Conservation (phyloP, 1,140 invertebrate species). For the Anagrus nilaparvatae region DNA sequence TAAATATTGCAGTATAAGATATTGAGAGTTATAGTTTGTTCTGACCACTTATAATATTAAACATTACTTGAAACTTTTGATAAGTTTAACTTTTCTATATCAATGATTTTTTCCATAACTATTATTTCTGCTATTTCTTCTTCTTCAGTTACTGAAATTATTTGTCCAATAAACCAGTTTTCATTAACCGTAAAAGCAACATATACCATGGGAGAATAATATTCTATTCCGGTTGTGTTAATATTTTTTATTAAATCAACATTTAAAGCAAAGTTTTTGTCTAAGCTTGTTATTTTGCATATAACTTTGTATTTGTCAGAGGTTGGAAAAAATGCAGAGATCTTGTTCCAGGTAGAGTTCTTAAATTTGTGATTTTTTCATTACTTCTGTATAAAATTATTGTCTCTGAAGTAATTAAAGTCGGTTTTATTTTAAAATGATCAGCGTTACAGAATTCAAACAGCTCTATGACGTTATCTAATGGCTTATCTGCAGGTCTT, state of each 20-base stretch:
- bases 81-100: too few relatives aligned
- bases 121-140: not conserved
- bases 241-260: not conserved
- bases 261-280: not conserved
- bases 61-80: too few relatives aligned
- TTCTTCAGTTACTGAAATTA: not conserved
- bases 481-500: slow-evolving; percentile 11
- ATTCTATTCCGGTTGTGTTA: not conserved
- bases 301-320: too few relatives aligned
- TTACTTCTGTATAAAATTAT: not conserved
- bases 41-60: too few relatives aligned
- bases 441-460: slow-evolving; percentile 8
- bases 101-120: too few relatives aligned
- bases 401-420: not conserved
- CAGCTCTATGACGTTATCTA: slow-evolving; percentile 4
- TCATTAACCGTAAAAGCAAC: too few relatives aligned
- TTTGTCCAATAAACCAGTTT: too few relatives aligned
- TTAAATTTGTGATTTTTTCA: not conserved
- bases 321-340: not conserved
- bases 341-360: too few relatives aligned
- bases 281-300: not conserved
- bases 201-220: not conserved
- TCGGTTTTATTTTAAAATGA: slow-evolving; percentile 1
- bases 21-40: too few relatives aligned
- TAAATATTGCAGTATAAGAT: too few relatives aligned